Evolutionary conservation across 2,797 vertebrate genomes (phyloP).

Genomic region (Hippopotamyrus pictus): DNA sequence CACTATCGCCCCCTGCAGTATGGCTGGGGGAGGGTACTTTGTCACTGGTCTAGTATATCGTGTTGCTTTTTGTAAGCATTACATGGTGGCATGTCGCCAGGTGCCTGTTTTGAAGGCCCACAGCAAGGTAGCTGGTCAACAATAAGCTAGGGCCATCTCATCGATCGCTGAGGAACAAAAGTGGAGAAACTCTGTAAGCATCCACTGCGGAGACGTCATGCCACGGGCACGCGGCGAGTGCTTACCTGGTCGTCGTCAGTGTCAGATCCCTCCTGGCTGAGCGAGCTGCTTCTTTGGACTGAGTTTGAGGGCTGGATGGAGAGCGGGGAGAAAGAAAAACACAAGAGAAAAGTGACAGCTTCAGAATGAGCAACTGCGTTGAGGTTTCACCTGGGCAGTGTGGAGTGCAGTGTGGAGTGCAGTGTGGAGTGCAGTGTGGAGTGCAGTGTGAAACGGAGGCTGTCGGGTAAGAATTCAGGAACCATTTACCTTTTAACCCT

Average conservation of each 20-base stretch:
- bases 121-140: background rate
- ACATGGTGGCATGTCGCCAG: background rate
- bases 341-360: background rate
- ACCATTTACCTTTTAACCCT: background rate
- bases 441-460: background rate
- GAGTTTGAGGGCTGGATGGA: constrained; percentile 53
- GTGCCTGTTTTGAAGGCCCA: background rate
- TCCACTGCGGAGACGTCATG: background rate
- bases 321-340: constrained; percentile 36
- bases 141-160: background rate
- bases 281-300: constrained; percentile 62
- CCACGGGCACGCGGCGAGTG: background rate
- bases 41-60: background rate
- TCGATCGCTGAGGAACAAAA: background rate
- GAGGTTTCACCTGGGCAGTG: background rate
- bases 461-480: background rate
- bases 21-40: background rate
- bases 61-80: background rate
- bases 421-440: background rate
- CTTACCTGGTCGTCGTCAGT: constrained; percentile 75
- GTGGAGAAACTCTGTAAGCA: background rate
- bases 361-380: background rate
- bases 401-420: background rate
- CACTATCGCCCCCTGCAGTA: background rate
- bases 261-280: constrained; percentile 71